These are phyloP conservation scores for Zaprionus nigranus DNA, from an alignment of 1,140 invertebrate genomes.

Conservation along the genomic window DNA sequence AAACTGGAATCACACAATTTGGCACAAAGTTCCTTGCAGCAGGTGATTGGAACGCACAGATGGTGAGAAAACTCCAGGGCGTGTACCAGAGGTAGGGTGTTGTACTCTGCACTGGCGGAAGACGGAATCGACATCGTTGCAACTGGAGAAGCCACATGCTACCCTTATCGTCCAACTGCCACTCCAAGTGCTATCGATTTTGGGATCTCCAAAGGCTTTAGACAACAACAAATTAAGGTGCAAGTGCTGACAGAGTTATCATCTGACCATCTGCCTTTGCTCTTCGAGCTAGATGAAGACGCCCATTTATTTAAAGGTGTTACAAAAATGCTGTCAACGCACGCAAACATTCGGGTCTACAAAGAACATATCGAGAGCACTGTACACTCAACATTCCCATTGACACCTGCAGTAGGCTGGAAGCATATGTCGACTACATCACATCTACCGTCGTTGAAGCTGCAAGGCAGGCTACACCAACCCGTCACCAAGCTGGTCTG, in stretches of 20 bases:
- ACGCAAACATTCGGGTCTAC: neutral
- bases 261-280: neutral
- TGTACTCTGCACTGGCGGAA: slow-evolving; percentile 5
- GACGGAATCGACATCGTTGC: slow-evolving; percentile 14
- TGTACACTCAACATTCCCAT: no score
- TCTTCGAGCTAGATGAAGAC: neutral
- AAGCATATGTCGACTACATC: no score
- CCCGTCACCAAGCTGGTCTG: no score
- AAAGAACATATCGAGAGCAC: neutral
- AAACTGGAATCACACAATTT: no score
- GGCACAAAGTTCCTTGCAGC: no score
- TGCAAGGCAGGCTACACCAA: no score
- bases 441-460: no score
- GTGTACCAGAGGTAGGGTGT: slow-evolving; percentile 11
- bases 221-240: neutral
- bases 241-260: neutral
- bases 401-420: no score
- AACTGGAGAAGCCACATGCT: slow-evolving; percentile 14
- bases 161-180: no score
- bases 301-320: no score
- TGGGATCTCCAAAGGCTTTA: slow-evolving; percentile 20
- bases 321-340: neutral
- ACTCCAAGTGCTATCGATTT: no score
- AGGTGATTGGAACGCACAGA: slow-evolving; percentile 23
- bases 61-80: slow-evolving; percentile 21